Conservation (phyloP, 2,888 invertebrate genomes). For the Sinopyrophorus schimmeli region DNA sequence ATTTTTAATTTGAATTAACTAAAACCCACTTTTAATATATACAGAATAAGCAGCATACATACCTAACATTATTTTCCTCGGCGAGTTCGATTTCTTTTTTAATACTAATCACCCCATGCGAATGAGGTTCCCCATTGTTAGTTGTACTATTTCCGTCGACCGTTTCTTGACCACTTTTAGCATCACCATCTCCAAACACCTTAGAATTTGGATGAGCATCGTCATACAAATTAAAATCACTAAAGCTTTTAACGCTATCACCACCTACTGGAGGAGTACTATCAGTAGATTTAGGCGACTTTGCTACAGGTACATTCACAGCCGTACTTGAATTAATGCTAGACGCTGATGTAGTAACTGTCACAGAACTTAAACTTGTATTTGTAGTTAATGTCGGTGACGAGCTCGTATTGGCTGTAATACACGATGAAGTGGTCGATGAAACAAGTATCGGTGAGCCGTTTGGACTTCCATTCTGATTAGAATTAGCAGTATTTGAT, state of each 20-base stretch:
- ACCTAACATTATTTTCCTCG: conserved; percentile 29
- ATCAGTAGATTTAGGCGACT: conserved; percentile 22
- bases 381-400: conserved; percentile 33
- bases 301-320: conserved; percentile 46
- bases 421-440: conserved; percentile 29
- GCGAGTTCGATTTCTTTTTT: conserved; percentile 22
- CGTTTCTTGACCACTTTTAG: conserved; percentile 17
- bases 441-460: conserved; percentile 37
- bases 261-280: conserved; percentile 21
- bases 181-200: conserved; percentile 15
- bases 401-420: conserved; percentile 29
- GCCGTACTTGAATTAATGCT: conserved; percentile 32
- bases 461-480: conserved; percentile 19
- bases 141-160: conserved; percentile 21
- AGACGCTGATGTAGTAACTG: conserved; percentile 20
- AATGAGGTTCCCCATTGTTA: conserved; percentile 9
- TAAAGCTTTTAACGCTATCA: conserved; percentile 36
- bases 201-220: conserved; percentile 13
- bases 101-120: conserved; percentile 20
- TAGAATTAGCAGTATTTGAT: conserved; percentile 39
- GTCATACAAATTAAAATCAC: conserved; percentile 38
- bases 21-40: no score
- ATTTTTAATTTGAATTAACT: no score
- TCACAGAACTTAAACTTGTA: conserved; percentile 21
- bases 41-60: no score